Conservation (phyloP, 2,888 invertebrate species). For the Cephalotes varians region DNA sequence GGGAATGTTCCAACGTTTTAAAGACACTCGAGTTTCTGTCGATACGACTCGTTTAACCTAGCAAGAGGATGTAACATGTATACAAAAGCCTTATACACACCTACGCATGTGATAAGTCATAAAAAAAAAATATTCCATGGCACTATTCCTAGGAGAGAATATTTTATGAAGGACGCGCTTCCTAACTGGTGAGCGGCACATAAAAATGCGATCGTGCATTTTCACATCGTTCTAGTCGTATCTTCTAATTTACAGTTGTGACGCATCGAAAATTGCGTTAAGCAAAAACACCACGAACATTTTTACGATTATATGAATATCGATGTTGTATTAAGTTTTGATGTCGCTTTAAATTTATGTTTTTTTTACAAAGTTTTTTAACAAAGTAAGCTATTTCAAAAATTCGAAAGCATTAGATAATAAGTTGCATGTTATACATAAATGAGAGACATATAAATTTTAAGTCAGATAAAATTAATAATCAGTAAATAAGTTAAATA, state of each 20-base stretch:
- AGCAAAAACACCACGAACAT: neutral
- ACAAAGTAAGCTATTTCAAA: neutral
- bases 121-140: conserved; percentile 20
- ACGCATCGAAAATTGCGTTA: conserved; percentile 16
- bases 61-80: conserved; percentile 32
- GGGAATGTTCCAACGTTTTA: conserved; percentile 58
- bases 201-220: conserved; percentile 39
- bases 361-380: too few species aligned
- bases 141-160: neutral
- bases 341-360: neutral
- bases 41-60: conserved; percentile 69
- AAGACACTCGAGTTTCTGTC: conserved; percentile 68
- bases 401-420: neutral
- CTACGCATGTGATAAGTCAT: conserved; percentile 19
- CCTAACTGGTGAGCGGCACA: neutral
- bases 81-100: neutral
- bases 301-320: conserved; percentile 18
- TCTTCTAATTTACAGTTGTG: conserved; percentile 40
- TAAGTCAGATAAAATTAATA: neutral
- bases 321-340: neutral
- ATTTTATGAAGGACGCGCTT: conserved; percentile 40
- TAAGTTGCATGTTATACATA: neutral
- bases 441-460: neutral
- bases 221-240: conserved; percentile 30
- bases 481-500: neutral